Evolutionary conservation across 2,888 invertebrate species (phyloP), one percentile per base, ranked within the genome.

Genomic region (Nemotelus pantherinus): DNA sequence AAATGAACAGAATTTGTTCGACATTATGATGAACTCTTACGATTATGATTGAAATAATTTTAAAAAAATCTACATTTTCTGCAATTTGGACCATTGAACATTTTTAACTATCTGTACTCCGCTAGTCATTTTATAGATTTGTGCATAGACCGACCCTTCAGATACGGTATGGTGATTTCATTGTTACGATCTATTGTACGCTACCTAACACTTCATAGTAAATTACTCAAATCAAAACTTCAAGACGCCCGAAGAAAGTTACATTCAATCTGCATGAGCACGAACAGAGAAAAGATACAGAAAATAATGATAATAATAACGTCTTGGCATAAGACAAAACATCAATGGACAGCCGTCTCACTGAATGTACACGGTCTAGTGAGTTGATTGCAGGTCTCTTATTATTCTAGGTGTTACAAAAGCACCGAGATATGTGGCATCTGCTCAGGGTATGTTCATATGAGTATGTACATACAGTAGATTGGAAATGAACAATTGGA

Each of bases 321-420:
- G 50, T 10, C 25, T 25, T 48, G 6, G n/a, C 57, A 10, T 3
- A 72, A 72, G 57, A 57, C 47, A 44, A 9, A 47, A 72, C 43
- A 63, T 10, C 25, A 63, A 71, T 48, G 45, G 60, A 60, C 55
- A 55, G 10, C 55, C 4, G 41, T 47, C 55, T 4, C 55, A 43
- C 47, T 9, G 41, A 53, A 43, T 53, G 6, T 25, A 43, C 48
- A 74, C 47, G 74, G 60, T 74, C 74, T 60, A 41, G 60, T 60
- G 74, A 41, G 60, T 74, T 60, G 74, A 74, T 74, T 60, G 10
- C 25, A 63, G 60, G 48, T 50, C 60, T 39, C 74, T 74, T 74
- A 74, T 74, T 74, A 74, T 74, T 74, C 74, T 74, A 74, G 74
- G 74, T 74, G 74, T 74, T 74, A 63, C 63, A 74, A 74, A 74